phyloP scores from a whole-genome alignment of 2,113 vertebrate genomes.

The Origma solitaria region DNA sequence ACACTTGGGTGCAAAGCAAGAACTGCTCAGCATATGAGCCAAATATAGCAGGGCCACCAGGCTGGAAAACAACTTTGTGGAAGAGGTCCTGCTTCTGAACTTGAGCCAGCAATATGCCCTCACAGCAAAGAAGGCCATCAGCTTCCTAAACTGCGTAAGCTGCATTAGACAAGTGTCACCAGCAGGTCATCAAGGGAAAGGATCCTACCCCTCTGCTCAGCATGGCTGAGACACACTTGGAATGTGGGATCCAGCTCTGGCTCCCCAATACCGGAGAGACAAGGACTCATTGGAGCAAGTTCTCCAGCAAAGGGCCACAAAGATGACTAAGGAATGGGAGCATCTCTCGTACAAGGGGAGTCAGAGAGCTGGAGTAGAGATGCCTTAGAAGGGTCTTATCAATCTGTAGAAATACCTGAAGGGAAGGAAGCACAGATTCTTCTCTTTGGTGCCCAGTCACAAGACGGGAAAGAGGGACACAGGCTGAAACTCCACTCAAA shows the following conservation, averaged over 20 bases:
- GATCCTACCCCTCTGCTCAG: background rate
- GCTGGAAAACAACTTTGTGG: background rate
- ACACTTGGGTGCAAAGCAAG: background rate
- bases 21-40: background rate
- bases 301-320: background rate
- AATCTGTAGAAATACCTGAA: rapidly evolving
- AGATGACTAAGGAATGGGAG: background rate
- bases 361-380: background rate
- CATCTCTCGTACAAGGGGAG: background rate
- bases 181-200: background rate
- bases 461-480: background rate
- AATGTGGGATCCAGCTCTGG: background rate
- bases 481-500: background rate
- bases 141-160: background rate
- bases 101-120: background rate
- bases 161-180: background rate
- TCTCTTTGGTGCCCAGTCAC: background rate
- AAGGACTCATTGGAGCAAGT: background rate
- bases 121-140: background rate
- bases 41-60: rapidly evolving
- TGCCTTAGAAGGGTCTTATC: background rate
- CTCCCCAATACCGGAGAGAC: background rate
- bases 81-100: background rate
- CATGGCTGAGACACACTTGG: background rate
- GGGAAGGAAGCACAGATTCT: background rate